These are phyloP conservation scores for Cantharis nigra DNA, from an alignment of 2,888 invertebrate species.

Conservation along the genomic window DNA sequence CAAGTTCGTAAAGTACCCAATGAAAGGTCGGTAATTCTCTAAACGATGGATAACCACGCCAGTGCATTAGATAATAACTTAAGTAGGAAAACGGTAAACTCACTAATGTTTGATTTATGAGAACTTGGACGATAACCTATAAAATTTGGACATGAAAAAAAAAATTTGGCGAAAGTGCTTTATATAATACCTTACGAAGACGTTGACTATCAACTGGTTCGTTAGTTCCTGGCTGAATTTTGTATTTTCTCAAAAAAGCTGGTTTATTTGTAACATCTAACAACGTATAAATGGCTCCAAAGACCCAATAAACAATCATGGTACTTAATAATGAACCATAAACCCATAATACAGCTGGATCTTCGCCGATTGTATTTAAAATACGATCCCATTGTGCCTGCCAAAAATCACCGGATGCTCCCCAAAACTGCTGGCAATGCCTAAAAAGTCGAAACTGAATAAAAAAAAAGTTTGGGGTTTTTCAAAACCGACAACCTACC, in stretches of 20 bases:
- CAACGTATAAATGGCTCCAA: conserved; percentile 74
- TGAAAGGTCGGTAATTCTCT: conserved; percentile 77
- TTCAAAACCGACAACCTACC: conserved; percentile 58
- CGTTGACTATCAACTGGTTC: conserved; percentile 71
- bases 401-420: conserved; percentile 84
- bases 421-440: conserved; percentile 84
- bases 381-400: conserved; percentile 80
- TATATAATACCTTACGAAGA: conserved; percentile 59
- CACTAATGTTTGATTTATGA: conserved; percentile 75
- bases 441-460: conserved; percentile 56
- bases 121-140: conserved; percentile 69
- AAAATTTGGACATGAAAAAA: conserved; percentile 32
- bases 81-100: conserved; percentile 67
- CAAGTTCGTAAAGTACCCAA: conserved; percentile 75
- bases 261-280: conserved; percentile 78
- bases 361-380: conserved; percentile 67
- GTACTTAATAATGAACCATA: conserved; percentile 67
- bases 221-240: conserved; percentile 81
- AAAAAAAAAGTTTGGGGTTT: background rate
- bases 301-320: conserved; percentile 73
- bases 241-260: conserved; percentile 72
- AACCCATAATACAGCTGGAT: conserved; percentile 69
- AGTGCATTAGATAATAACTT: conserved; percentile 66
- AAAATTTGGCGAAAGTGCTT: background rate
- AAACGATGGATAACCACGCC: conserved; percentile 70